Conservation (phyloP, 2,113 vertebrate species). For the Emydocephalus ijimae region DNA sequence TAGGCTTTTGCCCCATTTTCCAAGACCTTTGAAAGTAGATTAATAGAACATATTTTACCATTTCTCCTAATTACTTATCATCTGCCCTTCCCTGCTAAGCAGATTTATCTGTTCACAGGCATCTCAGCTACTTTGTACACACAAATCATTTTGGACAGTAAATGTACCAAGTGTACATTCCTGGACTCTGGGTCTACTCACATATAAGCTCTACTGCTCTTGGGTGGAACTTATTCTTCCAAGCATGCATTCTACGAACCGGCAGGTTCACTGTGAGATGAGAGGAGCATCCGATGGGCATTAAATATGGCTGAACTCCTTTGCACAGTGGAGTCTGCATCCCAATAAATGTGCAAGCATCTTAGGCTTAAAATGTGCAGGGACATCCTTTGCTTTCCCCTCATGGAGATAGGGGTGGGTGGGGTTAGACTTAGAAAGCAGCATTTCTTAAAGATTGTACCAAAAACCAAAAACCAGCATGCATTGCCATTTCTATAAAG, state of each 20-base stretch:
- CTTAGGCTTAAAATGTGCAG: neutral
- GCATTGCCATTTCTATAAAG: neutral
- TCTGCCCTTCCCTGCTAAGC: neutral
- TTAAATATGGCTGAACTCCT: neutral
- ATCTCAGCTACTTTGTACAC: neutral
- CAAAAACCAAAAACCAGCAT: accelerated
- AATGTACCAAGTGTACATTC: neutral
- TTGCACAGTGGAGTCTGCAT: neutral
- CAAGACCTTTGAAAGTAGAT: neutral
- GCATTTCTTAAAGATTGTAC: neutral
- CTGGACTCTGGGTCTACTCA: neutral
- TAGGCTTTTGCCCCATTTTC: too few species aligned
- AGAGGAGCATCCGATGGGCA: neutral
- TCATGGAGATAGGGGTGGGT: neutral
- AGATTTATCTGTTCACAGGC: neutral
- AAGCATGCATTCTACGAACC: neutral
- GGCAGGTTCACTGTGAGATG: neutral
- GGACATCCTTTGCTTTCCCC: accelerated
- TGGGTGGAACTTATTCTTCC: neutral
- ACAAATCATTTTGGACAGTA: neutral
- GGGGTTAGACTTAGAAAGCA: neutral
- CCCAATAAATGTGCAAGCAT: neutral
- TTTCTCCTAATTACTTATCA: neutral
- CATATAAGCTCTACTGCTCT: neutral
- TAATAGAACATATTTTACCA: neutral